Conservation (phyloP, 2,797 vertebrate species). For the Poecilia picta region DNA sequence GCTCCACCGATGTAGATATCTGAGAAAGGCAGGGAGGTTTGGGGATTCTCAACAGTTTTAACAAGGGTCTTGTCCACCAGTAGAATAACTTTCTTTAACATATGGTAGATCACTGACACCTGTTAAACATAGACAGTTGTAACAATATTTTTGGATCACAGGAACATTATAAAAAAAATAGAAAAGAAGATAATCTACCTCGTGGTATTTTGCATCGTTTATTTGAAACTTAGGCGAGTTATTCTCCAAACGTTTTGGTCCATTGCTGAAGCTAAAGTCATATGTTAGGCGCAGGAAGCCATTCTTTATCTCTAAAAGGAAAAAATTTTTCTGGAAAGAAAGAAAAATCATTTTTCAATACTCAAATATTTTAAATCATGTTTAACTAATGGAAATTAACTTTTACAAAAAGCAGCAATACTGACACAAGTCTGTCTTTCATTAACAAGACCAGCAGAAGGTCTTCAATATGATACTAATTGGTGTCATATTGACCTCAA, state of each 20-base stretch:
- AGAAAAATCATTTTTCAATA: background rate
- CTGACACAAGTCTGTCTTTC: no score
- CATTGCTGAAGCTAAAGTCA: slow-evolving; percentile 90
- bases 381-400: background rate
- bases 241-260: slow-evolving; percentile 87
- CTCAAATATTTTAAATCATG: background rate
- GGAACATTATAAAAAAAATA: background rate
- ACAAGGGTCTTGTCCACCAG: slow-evolving; percentile 94
- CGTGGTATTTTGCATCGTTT: slow-evolving; percentile 95
- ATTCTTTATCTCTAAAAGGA: slow-evolving; percentile 91
- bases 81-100: slow-evolving; percentile 96
- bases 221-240: slow-evolving; percentile 88
- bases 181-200: slow-evolving; percentile 78
- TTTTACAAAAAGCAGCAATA: background rate
- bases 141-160: background rate
- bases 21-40: slow-evolving; percentile 90
- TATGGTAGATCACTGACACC: slow-evolving; percentile 98
- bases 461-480: background rate
- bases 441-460: no score
- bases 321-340: slow-evolving; percentile 87
- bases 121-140: slow-evolving; percentile 53
- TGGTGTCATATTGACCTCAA: background rate
- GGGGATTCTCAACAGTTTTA: slow-evolving; percentile 92
- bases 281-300: slow-evolving; percentile 92
- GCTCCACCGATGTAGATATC: slow-evolving; percentile 96